Evolutionary conservation across 2,888 invertebrate species (phyloP).

Genomic region (Acronicta leporina): DNA sequence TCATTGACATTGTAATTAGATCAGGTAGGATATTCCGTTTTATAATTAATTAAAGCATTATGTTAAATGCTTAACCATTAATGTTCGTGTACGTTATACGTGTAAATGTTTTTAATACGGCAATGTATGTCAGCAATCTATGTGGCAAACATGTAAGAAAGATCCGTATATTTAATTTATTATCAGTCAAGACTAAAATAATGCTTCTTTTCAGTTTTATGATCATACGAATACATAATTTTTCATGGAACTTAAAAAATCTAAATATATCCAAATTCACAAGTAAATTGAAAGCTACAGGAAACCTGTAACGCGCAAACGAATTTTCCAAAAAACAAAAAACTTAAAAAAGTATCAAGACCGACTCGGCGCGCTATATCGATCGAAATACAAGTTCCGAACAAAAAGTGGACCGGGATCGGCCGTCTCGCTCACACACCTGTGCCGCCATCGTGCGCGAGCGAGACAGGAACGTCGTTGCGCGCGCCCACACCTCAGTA

Average conservation of each 20-base stretch:
- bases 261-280: not conserved
- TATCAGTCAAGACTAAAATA: not conserved
- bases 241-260: not conserved
- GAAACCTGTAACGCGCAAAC: conserved; percentile 20
- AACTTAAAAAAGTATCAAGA: conserved; percentile 75
- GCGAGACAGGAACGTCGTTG: conserved; percentile 67
- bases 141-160: not conserved
- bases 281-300: not conserved
- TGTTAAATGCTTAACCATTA: conserved; percentile 15
- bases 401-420: conserved; percentile 82
- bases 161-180: not conserved
- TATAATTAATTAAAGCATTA: not conserved
- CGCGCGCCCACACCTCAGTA: conserved; percentile 84
- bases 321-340: conserved; percentile 40
- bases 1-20: conserved; percentile 13
- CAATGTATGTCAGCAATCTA: conserved; percentile 1
- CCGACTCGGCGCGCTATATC: conserved; percentile 71
- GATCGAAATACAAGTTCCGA: conserved; percentile 85
- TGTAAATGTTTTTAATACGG: conserved; percentile 21
- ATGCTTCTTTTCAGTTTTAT: too few relatives aligned
- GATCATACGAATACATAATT: too few relatives aligned
- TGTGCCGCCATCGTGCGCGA: conserved; percentile 54
- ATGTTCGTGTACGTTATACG: conserved; percentile 7
- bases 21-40: conserved; percentile 25
- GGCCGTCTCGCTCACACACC: conserved; percentile 64